A percentile compares a stretch with the other conserved stretches of the same genome.
These are phyloP conservation scores for Pseudomyrmex flavicornis DNA, from an alignment of 1,140 invertebrate genomes.

Conservation along the genomic window DNA sequence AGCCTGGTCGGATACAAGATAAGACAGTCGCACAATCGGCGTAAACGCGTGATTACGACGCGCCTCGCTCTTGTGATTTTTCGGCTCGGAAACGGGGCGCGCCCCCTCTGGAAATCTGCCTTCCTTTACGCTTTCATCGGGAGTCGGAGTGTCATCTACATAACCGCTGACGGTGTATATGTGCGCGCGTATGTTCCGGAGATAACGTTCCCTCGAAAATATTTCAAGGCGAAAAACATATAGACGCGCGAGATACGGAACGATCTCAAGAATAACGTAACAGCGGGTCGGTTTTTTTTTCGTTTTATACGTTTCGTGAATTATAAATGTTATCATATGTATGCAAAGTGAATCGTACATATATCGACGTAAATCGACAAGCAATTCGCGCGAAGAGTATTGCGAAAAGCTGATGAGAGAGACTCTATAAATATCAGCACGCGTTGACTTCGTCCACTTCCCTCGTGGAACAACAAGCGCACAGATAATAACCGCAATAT, in stretches of 20 bases:
- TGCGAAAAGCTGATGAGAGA: constrained; percentile 23
- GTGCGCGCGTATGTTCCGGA: neutral
- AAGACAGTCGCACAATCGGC: constrained; percentile 16
- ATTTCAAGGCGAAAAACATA: neutral
- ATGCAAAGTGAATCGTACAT: no score
- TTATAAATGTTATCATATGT: neutral
- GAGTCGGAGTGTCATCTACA: neutral
- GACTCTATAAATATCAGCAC: constrained; percentile 28
- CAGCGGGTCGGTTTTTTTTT: neutral
- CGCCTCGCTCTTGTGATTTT: constrained; percentile 4
- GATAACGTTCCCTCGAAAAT: neutral
- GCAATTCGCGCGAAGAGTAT: neutral
- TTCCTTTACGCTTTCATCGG: neutral
- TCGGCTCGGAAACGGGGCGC: neutral
- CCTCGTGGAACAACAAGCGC: constrained; percentile 37
- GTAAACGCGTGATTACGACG: neutral
- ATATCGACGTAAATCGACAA: neutral
- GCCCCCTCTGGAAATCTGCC: neutral
- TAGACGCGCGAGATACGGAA: no score
- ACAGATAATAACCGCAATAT: constrained; percentile 40
- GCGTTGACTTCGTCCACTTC: constrained; percentile 10
- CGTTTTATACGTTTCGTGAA: neutral
- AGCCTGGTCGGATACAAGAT: constrained; percentile 12
- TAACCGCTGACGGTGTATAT: neutral
- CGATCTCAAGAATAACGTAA: constrained; percentile 1